Evolutionary conservation across 2,113 vertebrate genomes (phyloP), one percentile per base, ranked within the genome.

Genomic region (Entomyzon cyanotis): DNA sequence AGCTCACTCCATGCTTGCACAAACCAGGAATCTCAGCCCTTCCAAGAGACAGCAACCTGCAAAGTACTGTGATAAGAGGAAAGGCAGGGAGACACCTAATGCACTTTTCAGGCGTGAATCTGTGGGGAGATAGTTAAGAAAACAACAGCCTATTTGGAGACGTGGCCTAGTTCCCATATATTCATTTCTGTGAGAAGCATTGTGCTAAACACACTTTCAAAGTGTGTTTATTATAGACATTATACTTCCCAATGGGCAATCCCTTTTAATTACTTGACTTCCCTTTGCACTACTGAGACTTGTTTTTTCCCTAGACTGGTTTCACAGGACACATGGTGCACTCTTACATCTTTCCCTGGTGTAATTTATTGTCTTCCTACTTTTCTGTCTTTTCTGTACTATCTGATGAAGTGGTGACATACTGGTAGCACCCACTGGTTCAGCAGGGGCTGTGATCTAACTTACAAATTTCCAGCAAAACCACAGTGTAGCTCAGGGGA

Each of bases 151-250:
- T 55, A 41, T 80, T 80, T 85, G 53, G 85, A 95, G 94, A 58
- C 1, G 4, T 53, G 23, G 52, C 42, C 33, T 67, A 63, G 64
- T n/a, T 89, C 52, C 37, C 52, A 37, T 25, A 23, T 53, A 50
- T 41, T 69, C 8, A 65, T 74, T 90, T 85, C 63, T 85, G 62
- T 39, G 39, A 76, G 74, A 63, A 84, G 39, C 35, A 52, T 10
- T 73, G 42, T 81, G 55, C 33, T 89, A 84, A 96, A 84, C 33
- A 74, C 28, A 35, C 50, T 90, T 86, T 69, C 59, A 70, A 92
- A 86, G n/a, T 37, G 37, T 37, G 37, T 70, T 65, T 82, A 75
- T 47, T 67, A 82, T 9, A 88, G 37, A 28, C 42, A 65, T 65
- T 46, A 68, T 58, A 80, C 59, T 84, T 92, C 49, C 75, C 75